A percentile compares a stretch with the other conserved stretches of the same genome.
Conservation (phyloP, 2,888 invertebrate species). For the Aphidoletes aphidimyza region DNA sequence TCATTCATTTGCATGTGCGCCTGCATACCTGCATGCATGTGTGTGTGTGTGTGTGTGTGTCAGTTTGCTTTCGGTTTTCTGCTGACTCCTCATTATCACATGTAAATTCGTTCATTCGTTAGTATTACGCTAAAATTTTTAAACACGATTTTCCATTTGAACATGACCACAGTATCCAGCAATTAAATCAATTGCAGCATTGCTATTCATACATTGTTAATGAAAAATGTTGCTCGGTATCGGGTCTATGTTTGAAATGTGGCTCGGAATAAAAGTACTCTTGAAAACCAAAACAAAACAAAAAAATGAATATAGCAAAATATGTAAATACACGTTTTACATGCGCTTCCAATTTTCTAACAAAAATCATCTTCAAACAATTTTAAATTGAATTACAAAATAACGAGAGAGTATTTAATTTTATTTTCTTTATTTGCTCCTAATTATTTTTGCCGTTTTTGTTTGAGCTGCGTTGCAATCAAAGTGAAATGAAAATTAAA, state of each 20-base stretch:
- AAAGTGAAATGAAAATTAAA: not conserved
- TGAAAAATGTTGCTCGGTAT: not conserved
- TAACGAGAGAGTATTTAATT: not conserved
- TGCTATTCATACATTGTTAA: not conserved
- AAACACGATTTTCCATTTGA: constrained; percentile 15
- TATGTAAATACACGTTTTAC: too few species aligned
- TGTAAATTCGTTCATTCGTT: not conserved
- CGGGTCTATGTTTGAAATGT: too few species aligned
- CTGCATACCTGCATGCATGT: not conserved
- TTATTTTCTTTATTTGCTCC: not conserved
- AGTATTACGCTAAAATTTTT: not conserved
- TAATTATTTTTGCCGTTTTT: not conserved
- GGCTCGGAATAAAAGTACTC: too few species aligned
- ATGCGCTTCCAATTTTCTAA: too few species aligned
- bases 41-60: not conserved
- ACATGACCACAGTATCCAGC: not conserved
- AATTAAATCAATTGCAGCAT: constrained; percentile 18
- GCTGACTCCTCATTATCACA: constrained; percentile 44
- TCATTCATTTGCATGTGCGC: too few species aligned
- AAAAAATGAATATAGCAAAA: too few species aligned
- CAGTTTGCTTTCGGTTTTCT: not conserved
- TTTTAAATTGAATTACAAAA: not conserved
- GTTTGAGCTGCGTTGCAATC: not conserved
- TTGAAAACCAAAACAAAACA: too few species aligned
- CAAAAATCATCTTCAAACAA: not conserved